Evolutionary conservation across 2,113 vertebrate species (phyloP).

Genomic region (Scatophagus argus): DNA sequence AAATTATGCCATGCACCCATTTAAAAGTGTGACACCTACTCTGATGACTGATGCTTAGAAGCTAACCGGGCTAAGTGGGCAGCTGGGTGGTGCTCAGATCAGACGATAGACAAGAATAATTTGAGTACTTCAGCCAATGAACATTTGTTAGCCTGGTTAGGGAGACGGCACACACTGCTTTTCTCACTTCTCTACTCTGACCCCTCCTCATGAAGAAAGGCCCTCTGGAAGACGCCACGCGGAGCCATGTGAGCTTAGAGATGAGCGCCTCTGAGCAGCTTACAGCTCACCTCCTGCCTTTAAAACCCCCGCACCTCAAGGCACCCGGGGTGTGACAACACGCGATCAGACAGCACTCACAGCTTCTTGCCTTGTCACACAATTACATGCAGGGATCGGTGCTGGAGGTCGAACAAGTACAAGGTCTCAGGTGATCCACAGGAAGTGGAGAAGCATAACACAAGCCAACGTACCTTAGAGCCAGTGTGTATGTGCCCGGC

Average conservation of each 20-base stretch:
- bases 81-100: background rate
- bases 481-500: conserved; percentile 97
- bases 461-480: conserved; percentile 88
- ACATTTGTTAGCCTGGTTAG: no score
- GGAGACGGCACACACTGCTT: no score
- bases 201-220: background rate
- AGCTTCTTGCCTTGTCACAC: background rate
- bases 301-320: conserved; percentile 24
- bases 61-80: background rate
- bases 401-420: background rate
- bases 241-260: conserved; percentile 27
- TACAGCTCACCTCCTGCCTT: background rate
- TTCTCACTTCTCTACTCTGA: no score
- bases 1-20: conserved; percentile 52
- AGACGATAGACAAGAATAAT: background rate
- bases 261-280: conserved; percentile 32
- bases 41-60: background rate
- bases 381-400: background rate
- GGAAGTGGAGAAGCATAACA: background rate
- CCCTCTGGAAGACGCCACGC: background rate
- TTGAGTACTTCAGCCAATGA: no score
- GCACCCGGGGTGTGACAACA: background rate
- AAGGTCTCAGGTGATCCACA: background rate
- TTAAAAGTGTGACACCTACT: conserved; percentile 63
- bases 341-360: background rate